Conservation (phyloP, 2,797 vertebrate genomes). For the Betta splendens region DNA sequence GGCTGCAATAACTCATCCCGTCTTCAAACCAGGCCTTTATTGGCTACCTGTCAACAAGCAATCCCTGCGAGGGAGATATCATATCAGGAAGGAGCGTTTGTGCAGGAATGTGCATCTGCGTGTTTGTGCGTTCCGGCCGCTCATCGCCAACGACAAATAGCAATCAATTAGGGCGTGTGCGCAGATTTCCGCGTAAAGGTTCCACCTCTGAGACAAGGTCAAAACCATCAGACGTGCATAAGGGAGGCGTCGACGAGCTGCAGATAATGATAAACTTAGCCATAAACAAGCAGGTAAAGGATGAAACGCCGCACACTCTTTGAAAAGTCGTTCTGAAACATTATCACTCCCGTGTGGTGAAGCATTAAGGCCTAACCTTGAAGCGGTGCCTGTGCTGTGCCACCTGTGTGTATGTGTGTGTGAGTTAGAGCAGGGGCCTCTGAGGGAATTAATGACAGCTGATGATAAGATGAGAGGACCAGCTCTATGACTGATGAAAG, state of each 20-base stretch:
- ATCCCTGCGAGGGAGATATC: constrained; percentile 70
- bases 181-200: constrained; percentile 58
- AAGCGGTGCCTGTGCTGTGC: constrained; percentile 44
- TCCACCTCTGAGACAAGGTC: constrained; percentile 38
- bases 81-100: constrained; percentile 50
- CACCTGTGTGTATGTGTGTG: constrained; percentile 44
- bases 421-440: constrained; percentile 61
- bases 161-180: constrained; percentile 65
- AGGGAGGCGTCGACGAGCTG: constrained; percentile 24
- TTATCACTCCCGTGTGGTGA: constrained; percentile 28
- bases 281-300: constrained; percentile 17
- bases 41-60: constrained; percentile 65
- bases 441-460: constrained; percentile 68
- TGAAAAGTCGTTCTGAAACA: constrained; percentile 24
- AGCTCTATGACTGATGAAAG: constrained; percentile 69
- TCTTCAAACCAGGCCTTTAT: constrained; percentile 69
- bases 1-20: constrained; percentile 63
- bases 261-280: constrained; percentile 10
- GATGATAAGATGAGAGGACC: constrained; percentile 70
- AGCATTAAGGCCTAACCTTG: constrained; percentile 57
- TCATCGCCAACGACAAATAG: constrained; percentile 65
- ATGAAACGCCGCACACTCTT: constrained; percentile 10
- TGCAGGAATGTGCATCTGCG: constrained; percentile 35
- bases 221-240: constrained; percentile 41
- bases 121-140: constrained; percentile 34